Conservation (phyloP, 2,113 vertebrate species). For the Beaufortia kweichowensis region DNA sequence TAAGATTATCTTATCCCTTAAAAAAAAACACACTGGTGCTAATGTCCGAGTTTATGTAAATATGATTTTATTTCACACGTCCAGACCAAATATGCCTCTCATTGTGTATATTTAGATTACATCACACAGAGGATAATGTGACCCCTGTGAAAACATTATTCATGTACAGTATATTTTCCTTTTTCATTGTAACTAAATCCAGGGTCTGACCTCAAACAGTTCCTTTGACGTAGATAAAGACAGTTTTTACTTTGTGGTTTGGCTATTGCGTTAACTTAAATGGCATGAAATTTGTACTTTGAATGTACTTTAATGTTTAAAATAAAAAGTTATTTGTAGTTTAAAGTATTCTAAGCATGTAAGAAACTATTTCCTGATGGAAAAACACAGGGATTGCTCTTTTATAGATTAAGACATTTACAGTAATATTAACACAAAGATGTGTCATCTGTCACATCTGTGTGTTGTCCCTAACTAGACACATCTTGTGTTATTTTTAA, state of each 20-base stretch:
- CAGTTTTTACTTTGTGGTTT: slow-evolving; percentile 1
- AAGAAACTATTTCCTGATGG: neutral
- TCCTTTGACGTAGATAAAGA: slow-evolving; percentile 15
- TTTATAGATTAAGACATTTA: no score
- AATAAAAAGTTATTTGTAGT: slow-evolving; percentile 5
- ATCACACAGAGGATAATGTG: slow-evolving; percentile 7
- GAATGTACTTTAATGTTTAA: neutral
- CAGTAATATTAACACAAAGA: no score
- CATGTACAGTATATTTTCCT: slow-evolving; percentile 10
- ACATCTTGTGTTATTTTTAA: no score
- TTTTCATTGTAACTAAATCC: neutral
- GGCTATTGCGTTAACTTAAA: slow-evolving; percentile 9
- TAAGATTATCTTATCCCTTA: no score
- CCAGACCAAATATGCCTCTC: neutral
- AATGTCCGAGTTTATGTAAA: neutral
- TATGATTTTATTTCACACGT: neutral
- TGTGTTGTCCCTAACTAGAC: no score
- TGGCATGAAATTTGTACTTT: neutral
- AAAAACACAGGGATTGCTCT: neutral
- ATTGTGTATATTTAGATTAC: slow-evolving; percentile 13
- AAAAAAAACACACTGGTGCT: no score
- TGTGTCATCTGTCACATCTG: no score
- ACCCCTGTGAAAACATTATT: neutral
- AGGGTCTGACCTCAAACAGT: neutral
- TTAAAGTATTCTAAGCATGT: neutral